Conservation (phyloP, 2,113 vertebrate species). For the Catharus fuscescens region DNA sequence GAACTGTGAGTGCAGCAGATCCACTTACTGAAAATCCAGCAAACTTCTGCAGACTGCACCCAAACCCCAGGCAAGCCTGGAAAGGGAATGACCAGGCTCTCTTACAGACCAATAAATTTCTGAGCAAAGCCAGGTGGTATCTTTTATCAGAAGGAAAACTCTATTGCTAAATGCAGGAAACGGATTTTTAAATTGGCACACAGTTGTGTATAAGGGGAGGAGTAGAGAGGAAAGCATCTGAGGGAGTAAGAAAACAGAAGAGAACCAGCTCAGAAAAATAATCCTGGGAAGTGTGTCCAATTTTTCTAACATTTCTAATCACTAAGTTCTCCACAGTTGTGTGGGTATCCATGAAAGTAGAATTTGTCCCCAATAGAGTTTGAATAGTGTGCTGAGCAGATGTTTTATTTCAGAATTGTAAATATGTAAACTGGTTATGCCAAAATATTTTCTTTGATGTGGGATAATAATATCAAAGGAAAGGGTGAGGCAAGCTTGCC, state of each 20-base stretch:
- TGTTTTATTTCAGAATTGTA: constrained; percentile 36
- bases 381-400: constrained; percentile 6
- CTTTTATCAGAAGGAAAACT: not conserved
- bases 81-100: not conserved
- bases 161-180: not conserved
- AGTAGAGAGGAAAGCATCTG: not conserved
- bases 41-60: not conserved
- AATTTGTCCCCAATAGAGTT: not conserved
- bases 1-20: not conserved
- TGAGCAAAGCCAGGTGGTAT: not conserved
- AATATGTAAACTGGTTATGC: constrained; percentile 26
- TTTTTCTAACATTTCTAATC: constrained; percentile 61
- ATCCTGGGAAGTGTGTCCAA: constrained; percentile 32
- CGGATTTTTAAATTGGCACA: not conserved
- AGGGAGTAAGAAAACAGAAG: not conserved
- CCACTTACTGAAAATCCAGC: not conserved
- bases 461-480: constrained; percentile 35
- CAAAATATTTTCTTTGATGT: constrained; percentile 61
- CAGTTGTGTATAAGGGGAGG: not conserved
- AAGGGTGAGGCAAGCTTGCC: not conserved
- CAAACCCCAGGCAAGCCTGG: not conserved
- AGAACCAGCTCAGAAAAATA: constrained; percentile 45
- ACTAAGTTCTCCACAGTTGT: not conserved
- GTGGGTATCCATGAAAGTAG: not conserved
- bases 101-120: not conserved